Conservation (phyloP, 2,797 vertebrate genomes). For the Sciurus carolinensis region DNA sequence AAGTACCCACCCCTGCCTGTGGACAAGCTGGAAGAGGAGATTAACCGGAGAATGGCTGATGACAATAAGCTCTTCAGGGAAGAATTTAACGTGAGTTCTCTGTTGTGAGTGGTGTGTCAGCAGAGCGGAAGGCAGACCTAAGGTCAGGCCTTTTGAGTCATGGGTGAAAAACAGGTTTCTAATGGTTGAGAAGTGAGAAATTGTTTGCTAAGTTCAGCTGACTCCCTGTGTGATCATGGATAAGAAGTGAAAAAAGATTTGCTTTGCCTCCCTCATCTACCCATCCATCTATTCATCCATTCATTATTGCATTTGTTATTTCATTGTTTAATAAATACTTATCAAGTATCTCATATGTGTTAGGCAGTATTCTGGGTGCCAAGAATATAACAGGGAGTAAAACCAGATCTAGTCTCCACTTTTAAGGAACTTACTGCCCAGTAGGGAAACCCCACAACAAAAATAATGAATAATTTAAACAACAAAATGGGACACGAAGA, state of each 20-base stretch:
- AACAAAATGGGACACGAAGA: not conserved
- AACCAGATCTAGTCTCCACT: not conserved
- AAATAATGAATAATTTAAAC: slow-evolving; percentile 46
- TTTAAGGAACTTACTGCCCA: not conserved
- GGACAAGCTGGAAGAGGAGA: slow-evolving; percentile 99
- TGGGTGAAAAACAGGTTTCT: slow-evolving; percentile 64
- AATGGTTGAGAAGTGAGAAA: slow-evolving; percentile 52
- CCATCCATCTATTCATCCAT: slow-evolving; percentile 10
- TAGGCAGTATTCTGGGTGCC: not conserved
- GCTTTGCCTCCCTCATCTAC: slow-evolving; percentile 43
- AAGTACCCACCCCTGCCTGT: slow-evolving; percentile 98
- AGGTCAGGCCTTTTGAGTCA: slow-evolving; percentile 7
- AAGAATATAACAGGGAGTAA: slow-evolving; percentile 11
- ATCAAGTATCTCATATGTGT: slow-evolving; percentile 30
- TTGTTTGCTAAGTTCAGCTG: slow-evolving; percentile 50
- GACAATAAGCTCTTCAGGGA: slow-evolving; percentile 99
- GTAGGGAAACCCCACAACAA: not conserved
- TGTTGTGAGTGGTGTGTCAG: slow-evolving; percentile 48
- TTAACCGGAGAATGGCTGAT: slow-evolving; percentile 98
- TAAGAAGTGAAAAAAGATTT: slow-evolving; percentile 62
- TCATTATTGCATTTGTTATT: slow-evolving; percentile 54
- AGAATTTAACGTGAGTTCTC: slow-evolving; percentile 96
- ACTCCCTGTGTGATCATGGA: slow-evolving; percentile 44
- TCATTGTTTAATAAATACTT: slow-evolving; percentile 56
- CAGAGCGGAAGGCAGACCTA: slow-evolving; percentile 50